Evolutionary conservation across 2,888 invertebrate genomes (phyloP).

Genomic region (Eilema depressum): DNA sequence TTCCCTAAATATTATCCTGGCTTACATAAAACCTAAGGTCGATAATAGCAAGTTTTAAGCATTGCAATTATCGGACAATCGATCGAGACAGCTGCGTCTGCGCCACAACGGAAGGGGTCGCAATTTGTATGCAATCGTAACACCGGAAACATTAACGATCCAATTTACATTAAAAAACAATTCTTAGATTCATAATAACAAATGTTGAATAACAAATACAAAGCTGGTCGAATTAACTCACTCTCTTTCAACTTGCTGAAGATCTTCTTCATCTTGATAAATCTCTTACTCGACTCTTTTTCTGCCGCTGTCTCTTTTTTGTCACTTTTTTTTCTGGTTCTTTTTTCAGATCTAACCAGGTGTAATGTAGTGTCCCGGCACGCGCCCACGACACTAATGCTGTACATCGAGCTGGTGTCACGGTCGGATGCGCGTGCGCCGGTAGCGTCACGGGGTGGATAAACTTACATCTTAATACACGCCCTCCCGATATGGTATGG

Average conservation of each 20-base stretch:
- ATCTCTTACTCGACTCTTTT: background rate
- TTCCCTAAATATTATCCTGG: background rate
- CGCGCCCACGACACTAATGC: constrained; percentile 73
- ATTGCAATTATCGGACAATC: background rate
- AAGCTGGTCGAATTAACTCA: constrained; percentile 59
- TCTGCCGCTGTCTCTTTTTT: no score
- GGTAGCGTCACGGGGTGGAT: constrained; percentile 74
- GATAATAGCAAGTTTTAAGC: background rate
- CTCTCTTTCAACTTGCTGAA: constrained; percentile 73
- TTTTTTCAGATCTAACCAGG: constrained; percentile 47
- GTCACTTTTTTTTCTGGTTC: background rate
- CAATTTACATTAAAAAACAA: constrained; percentile 19
- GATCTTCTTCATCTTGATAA: constrained; percentile 72
- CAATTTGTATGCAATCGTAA: constrained; percentile 18
- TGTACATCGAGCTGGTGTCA: constrained; percentile 60
- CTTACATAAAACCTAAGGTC: background rate
- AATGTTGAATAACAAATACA: constrained; percentile 25
- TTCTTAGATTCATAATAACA: constrained; percentile 20
- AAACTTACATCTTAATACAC: constrained; percentile 63
- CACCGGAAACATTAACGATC: constrained; percentile 30
- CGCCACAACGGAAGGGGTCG: constrained; percentile 6
- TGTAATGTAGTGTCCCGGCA: constrained; percentile 58
- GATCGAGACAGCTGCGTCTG: background rate
- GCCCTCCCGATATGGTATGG: constrained; percentile 48
- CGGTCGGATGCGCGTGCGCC: constrained; percentile 64